phyloP scores from a whole-genome alignment of 2,113 vertebrate genomes.

The Oncorhynchus nerka region DNA sequence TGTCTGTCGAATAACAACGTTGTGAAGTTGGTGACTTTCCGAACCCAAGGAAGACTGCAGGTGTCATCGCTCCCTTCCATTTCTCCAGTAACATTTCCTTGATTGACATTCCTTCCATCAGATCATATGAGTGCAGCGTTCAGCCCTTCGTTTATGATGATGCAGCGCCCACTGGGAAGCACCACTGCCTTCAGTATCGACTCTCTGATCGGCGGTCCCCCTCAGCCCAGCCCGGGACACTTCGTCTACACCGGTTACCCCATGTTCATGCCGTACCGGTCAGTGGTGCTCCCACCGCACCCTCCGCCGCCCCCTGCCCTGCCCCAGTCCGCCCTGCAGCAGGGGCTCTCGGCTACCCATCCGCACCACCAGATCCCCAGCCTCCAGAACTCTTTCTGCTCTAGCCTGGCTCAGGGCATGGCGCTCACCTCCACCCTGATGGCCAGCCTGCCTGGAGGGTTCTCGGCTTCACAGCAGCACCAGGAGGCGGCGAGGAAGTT shows the following conservation, averaged over 20 bases:
- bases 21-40: slow-evolving; percentile 1
- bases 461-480: slow-evolving; percentile 81
- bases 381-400: slow-evolving; percentile 88
- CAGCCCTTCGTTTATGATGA: slow-evolving; percentile 86
- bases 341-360: slow-evolving; percentile 77
- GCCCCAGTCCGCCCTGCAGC: slow-evolving; percentile 74
- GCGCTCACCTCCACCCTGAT: slow-evolving; percentile 93
- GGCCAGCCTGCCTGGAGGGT: slow-evolving; percentile 90
- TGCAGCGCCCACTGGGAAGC: slow-evolving; percentile 94
- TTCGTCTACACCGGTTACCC: slow-evolving; percentile 93
- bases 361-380: slow-evolving; percentile 84
- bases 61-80: background rate
- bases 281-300: slow-evolving; percentile 89
- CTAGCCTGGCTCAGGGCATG: slow-evolving; percentile 90
- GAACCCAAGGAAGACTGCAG: background rate
- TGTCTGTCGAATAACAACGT: background rate
- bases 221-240: slow-evolving; percentile 87
- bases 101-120: slow-evolving; percentile 23
- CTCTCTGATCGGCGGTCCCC: slow-evolving; percentile 90
- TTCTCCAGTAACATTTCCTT: background rate
- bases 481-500: slow-evolving; percentile 88
- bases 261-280: slow-evolving; percentile 96
- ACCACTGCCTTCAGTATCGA: slow-evolving; percentile 95
- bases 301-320: slow-evolving; percentile 81
- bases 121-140: slow-evolving; percentile 88